phyloP scores from a whole-genome alignment of 2,888 invertebrate genomes.

The Scaeva pyrastri region DNA sequence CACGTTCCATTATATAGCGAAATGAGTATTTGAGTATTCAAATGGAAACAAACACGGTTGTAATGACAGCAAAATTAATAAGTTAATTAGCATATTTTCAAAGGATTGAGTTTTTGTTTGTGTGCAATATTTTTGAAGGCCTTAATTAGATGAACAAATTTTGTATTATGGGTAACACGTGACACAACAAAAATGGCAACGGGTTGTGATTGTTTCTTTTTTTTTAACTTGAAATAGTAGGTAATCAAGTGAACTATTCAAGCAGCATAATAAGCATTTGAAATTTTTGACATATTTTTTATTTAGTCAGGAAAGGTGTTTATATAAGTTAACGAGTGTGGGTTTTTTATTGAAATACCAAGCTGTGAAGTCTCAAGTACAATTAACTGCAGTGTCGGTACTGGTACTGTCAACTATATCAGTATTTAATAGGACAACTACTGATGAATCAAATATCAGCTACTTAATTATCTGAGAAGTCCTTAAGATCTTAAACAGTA shows the following conservation, averaged over 20 bases:
- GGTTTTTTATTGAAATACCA: neutral
- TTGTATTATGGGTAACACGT: neutral
- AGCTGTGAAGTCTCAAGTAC: too few species aligned
- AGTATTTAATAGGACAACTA: too few species aligned
- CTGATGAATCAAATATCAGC: too few species aligned
- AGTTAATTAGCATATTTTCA: constrained; percentile 27
- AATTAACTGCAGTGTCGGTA: too few species aligned
- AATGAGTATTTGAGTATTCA: constrained; percentile 1
- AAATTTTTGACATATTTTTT: too few species aligned
- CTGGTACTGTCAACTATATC: too few species aligned
- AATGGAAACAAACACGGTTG: neutral
- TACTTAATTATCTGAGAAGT: too few species aligned
- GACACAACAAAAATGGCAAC: constrained; percentile 12
- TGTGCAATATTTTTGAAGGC: neutral
- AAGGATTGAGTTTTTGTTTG: neutral
- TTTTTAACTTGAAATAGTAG: neutral
- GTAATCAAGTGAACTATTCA: too few species aligned
- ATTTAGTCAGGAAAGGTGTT: too few species aligned
- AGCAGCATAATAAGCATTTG: too few species aligned
- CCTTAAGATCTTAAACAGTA: too few species aligned
- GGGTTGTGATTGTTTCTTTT: neutral
- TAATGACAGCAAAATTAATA: constrained; percentile 27
- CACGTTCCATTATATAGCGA: neutral
- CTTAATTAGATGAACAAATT: constrained; percentile 25
- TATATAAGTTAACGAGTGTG: too few species aligned